phyloP scores from a whole-genome alignment of 1,140 invertebrate genomes.

The Drosophila orena region DNA sequence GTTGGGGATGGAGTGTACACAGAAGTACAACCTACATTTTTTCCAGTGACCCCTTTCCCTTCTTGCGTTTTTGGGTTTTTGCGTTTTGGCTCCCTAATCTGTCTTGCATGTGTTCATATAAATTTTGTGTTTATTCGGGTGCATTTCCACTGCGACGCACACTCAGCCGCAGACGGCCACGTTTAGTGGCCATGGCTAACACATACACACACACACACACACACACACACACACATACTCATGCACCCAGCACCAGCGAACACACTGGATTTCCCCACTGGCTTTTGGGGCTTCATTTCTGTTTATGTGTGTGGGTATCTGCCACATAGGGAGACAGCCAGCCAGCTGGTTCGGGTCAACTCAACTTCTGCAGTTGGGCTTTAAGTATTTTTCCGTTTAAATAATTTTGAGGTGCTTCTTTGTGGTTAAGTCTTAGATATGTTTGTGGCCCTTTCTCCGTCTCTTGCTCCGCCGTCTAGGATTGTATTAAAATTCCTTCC shows the following conservation, averaged over 20 bases:
- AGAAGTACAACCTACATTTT: conserved; percentile 4
- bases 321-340: conserved; percentile 1
- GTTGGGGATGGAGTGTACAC: not conserved
- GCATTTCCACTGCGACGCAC: conserved; percentile 79
- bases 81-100: conserved; percentile 32
- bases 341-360: conserved; percentile 39
- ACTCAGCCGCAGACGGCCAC: conserved; percentile 53
- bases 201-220: conserved; percentile 13
- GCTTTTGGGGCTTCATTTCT: conserved; percentile 76
- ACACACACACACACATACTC: conserved; percentile 5
- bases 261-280: conserved; percentile 29
- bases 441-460: conserved; percentile 29
- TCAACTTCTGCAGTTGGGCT: conserved; percentile 10
- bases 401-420: conserved; percentile 62
- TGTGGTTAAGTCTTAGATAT: conserved; percentile 61
- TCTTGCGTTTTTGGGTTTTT: no score
- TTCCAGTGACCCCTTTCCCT: conserved; percentile 1
- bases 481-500: conserved; percentile 72
- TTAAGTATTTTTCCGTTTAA: conserved; percentile 72
- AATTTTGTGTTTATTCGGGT: conserved; percentile 82
- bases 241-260: not conserved
- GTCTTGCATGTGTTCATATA: conserved; percentile 77
- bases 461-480: conserved; percentile 1
- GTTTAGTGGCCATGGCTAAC: conserved; percentile 54
- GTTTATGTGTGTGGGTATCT: conserved; percentile 50